A percentile compares a stretch with the other conserved stretches of the same genome.
phyloP scores from a whole-genome alignment of 2,113 vertebrate genomes.

The Nematolebias whitei region DNA sequence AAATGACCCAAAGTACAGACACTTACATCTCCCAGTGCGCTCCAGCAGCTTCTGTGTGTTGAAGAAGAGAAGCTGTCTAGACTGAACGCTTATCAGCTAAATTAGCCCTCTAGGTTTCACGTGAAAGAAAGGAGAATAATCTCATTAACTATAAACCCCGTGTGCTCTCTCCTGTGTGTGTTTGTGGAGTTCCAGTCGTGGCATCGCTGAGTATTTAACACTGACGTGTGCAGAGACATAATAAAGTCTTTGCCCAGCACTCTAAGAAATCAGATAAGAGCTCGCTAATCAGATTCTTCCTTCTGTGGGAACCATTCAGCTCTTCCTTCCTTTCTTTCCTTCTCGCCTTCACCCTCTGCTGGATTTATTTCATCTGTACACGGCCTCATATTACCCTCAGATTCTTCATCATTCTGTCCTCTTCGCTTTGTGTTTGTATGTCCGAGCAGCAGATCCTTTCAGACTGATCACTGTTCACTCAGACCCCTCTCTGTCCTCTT shows the following conservation, averaged over 20 bases:
- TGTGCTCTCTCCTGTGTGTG: not conserved
- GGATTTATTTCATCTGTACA: slow-evolving; percentile 37
- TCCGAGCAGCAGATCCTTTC: slow-evolving; percentile 55
- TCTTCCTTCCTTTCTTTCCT: slow-evolving; percentile 12
- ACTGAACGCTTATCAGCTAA: slow-evolving; percentile 46
- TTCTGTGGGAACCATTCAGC: slow-evolving; percentile 9
- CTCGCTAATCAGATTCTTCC: slow-evolving; percentile 30
- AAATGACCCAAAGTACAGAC: not conserved
- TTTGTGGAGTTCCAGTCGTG: slow-evolving; percentile 26
- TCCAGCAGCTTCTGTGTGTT: not conserved
- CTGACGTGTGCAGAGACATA: slow-evolving; percentile 19
- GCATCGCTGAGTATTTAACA: slow-evolving; percentile 28
- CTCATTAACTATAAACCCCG: slow-evolving; percentile 38
- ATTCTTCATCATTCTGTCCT: slow-evolving; percentile 21
- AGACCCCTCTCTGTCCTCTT: slow-evolving; percentile 29
- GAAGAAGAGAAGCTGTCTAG: slow-evolving; percentile 44
- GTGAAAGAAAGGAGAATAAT: slow-evolving; percentile 46
- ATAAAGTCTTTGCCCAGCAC: slow-evolving; percentile 20
- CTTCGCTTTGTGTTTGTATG: slow-evolving; percentile 23
- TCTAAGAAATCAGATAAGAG: slow-evolving; percentile 38
- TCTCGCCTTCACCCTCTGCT: slow-evolving; percentile 7
- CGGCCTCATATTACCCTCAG: slow-evolving; percentile 37
- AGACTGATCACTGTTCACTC: slow-evolving; percentile 49
- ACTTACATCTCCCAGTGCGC: not conserved
- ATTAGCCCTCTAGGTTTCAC: slow-evolving; percentile 51